Evolutionary conservation across 2,888 invertebrate species (phyloP).

Genomic region (Euplexia lucipara): DNA sequence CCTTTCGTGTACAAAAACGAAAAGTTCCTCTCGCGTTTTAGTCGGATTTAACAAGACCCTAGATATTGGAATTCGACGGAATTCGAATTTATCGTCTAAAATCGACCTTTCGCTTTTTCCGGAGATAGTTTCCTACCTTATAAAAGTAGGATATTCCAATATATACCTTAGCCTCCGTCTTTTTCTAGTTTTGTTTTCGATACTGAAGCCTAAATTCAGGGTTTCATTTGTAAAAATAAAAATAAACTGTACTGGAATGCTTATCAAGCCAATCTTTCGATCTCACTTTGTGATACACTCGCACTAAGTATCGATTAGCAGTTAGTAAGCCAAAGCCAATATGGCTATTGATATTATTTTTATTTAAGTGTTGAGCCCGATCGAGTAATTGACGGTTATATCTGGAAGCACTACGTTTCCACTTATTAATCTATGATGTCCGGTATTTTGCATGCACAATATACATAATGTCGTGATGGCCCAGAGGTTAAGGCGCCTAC

Average conservation of each 20-base stretch:
- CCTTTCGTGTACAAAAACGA: conserved; percentile 79
- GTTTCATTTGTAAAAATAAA: conserved; percentile 21
- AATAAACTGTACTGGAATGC: conserved; percentile 12
- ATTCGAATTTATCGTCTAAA: conserved; percentile 55
- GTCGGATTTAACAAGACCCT: conserved; percentile 71
- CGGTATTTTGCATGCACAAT: background rate
- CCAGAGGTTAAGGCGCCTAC: too few species aligned
- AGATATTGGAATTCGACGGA: conserved; percentile 67
- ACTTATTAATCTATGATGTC: background rate
- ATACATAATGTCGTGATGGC: too few species aligned
- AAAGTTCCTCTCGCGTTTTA: conserved; percentile 68
- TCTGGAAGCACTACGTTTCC: background rate
- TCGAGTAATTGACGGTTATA: background rate
- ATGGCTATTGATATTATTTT: conserved; percentile 14
- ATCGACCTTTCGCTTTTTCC: conserved; percentile 41
- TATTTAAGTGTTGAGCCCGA: background rate
- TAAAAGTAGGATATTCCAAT: conserved; percentile 28
- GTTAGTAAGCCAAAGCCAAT: conserved; percentile 18
- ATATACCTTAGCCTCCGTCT: background rate
- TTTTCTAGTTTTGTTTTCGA: conserved; percentile 10
- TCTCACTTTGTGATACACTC: conserved; percentile 24
- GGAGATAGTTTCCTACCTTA: conserved; percentile 47
- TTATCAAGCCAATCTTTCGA: conserved; percentile 28
- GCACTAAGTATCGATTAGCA: conserved; percentile 32
- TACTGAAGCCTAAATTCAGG: background rate